phyloP scores from a whole-genome alignment of 2,888 invertebrate species.

The Belgica antarctica region DNA sequence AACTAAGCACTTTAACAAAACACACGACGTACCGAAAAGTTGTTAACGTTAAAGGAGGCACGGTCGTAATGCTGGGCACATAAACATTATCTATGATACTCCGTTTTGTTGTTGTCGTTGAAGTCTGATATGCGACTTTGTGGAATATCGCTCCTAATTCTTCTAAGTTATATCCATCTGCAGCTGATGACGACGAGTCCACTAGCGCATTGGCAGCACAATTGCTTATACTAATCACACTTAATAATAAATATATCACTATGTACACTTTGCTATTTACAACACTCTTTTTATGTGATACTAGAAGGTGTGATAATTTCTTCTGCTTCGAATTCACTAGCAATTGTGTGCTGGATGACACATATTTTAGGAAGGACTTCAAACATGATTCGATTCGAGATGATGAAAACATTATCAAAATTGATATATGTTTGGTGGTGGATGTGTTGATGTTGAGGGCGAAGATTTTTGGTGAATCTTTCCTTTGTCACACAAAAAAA shows the following conservation, averaged over 20 bases:
- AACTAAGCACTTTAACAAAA: constrained; percentile 7
- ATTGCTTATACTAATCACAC: constrained; percentile 44
- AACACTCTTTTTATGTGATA: constrained; percentile 37
- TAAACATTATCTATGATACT: constrained; percentile 64
- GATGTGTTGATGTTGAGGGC: constrained; percentile 9
- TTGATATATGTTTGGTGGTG: constrained; percentile 26
- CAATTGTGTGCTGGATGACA: constrained; percentile 43
- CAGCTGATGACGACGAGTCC: constrained; percentile 26
- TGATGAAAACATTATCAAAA: constrained; percentile 44
- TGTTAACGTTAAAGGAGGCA: constrained; percentile 63
- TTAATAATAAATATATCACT: constrained; percentile 44
- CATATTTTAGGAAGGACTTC: constrained; percentile 42
- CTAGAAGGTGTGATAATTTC: constrained; percentile 28
- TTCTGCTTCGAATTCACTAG: constrained; percentile 36
- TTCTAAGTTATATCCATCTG: constrained; percentile 39
- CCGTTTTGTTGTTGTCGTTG: constrained; percentile 66
- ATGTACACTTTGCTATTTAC: constrained; percentile 43
- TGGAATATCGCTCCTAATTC: constrained; percentile 56
- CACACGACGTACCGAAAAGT: constrained; percentile 55
- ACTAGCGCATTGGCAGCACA: constrained; percentile 41
- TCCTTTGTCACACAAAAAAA: constrained; percentile 26
- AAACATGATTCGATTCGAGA: constrained; percentile 40
- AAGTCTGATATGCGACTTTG: constrained; percentile 67
- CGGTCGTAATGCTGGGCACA: constrained; percentile 62
- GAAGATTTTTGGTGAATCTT: not conserved